A percentile compares a stretch with the other conserved stretches of the same genome.
Conservation (phyloP, 2,888 invertebrate genomes). For the Apodemia zela region DNA sequence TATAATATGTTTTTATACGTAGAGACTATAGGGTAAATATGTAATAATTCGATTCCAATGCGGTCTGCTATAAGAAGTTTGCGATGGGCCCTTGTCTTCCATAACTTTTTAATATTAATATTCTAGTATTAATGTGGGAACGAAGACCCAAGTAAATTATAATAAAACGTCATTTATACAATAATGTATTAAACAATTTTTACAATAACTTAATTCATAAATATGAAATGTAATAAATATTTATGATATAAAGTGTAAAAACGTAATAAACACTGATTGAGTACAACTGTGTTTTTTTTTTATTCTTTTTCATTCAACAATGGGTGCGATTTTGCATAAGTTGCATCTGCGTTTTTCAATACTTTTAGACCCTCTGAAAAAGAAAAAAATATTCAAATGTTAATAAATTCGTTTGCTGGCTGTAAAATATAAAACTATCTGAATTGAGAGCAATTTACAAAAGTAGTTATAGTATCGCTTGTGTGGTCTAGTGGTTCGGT, state of each 20-base stretch:
- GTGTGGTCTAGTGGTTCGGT: too few relatives aligned
- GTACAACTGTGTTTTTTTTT: conserved; percentile 47
- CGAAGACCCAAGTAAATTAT: conserved; percentile 40
- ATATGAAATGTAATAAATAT: conserved; percentile 57
- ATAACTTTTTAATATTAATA: conserved; percentile 52
- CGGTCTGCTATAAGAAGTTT: conserved; percentile 27
- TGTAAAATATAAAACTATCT: too few relatives aligned
- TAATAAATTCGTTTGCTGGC: too few relatives aligned
- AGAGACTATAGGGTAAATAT: too few relatives aligned
- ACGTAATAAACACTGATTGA: conserved; percentile 65
- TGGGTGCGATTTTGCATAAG: conserved; percentile 53
- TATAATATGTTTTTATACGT: too few relatives aligned
- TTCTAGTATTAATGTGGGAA: conserved; percentile 40
- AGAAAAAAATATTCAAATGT: neutral
- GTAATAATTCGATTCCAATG: conserved; percentile 4
- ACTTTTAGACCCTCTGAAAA: conserved; percentile 69
- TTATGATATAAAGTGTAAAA: conserved; percentile 6
- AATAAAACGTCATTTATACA: conserved; percentile 58
- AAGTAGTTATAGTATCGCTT: too few relatives aligned
- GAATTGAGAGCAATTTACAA: too few relatives aligned
- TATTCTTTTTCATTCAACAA: conserved; percentile 51
- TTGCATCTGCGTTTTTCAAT: conserved; percentile 51
- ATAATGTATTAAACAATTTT: conserved; percentile 66
- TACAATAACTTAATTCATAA: conserved; percentile 68
- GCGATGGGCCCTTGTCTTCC: conserved; percentile 70